Conservation (phyloP, 2,888 invertebrate species). For the Pristionchus japonicus region DNA sequence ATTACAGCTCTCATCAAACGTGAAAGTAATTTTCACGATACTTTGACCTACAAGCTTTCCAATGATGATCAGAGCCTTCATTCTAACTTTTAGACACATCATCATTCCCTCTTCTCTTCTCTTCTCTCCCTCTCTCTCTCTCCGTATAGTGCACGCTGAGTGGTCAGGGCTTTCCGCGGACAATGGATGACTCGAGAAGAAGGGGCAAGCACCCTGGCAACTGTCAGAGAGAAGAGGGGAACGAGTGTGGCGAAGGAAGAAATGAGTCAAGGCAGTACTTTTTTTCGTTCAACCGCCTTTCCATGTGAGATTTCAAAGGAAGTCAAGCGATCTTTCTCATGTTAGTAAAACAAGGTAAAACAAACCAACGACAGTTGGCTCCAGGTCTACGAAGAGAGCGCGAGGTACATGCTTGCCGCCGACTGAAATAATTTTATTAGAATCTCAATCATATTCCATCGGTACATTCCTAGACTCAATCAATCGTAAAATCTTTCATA, state of each 20-base stretch:
- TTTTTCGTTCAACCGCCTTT: not conserved
- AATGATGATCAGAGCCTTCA: too few species aligned
- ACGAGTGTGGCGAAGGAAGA: not conserved
- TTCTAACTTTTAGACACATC: too few species aligned
- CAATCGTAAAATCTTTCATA: too few species aligned
- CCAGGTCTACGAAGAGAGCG: constrained; percentile 64
- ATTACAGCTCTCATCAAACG: too few species aligned
- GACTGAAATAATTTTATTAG: constrained; percentile 44
- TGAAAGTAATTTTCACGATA: too few species aligned
- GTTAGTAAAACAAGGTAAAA: not conserved
- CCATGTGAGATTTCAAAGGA: not conserved
- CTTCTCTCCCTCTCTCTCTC: too few species aligned
- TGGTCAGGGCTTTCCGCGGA: not conserved
- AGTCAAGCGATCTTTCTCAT: too few species aligned
- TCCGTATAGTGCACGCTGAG: not conserved
- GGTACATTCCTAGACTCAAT: too few species aligned
- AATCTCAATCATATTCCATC: too few species aligned
- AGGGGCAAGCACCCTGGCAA: not conserved
- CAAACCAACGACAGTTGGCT: constrained; percentile 72
- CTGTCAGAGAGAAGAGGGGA: not conserved
- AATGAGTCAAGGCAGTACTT: not conserved
- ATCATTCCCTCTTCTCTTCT: too few species aligned
- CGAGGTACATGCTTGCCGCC: constrained; percentile 80
- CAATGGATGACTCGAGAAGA: not conserved
- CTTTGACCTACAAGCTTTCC: too few species aligned